These are phyloP conservation scores for Cygnus atratus DNA, from an alignment of 2,113 vertebrate genomes.

Conservation along the genomic window DNA sequence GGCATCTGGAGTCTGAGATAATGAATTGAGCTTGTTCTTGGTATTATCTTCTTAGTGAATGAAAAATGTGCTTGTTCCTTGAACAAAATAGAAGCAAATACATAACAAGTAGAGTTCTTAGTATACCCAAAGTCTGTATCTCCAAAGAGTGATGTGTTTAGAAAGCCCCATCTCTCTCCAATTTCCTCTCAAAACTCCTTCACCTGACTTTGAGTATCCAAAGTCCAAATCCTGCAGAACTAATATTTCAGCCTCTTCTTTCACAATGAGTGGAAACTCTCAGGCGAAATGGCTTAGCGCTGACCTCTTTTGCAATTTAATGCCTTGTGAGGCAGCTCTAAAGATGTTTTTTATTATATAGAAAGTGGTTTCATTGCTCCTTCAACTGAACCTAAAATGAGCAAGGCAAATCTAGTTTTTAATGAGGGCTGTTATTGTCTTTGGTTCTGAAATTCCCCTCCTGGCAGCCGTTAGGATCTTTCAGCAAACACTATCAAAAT, in stretches of 20 bases:
- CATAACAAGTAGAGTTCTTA: neutral
- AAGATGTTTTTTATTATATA: neutral
- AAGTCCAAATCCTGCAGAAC: neutral
- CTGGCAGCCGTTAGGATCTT: neutral
- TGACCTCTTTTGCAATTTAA: conserved; percentile 22
- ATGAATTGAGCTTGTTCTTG: neutral
- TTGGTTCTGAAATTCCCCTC: neutral
- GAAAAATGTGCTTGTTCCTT: neutral
- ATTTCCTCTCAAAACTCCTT: neutral
- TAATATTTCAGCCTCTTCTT: neutral
- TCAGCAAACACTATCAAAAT: neutral
- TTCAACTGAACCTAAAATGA: conserved; percentile 3
- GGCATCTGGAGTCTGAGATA: neutral
- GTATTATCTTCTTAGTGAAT: neutral
- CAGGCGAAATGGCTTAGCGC: neutral
- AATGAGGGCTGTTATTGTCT: neutral
- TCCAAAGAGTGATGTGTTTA: neutral
- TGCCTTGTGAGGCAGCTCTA: neutral
- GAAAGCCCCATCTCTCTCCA: neutral
- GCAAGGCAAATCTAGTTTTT: neutral
- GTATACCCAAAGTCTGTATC: neutral
- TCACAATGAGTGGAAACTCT: neutral
- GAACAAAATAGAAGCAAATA: neutral
- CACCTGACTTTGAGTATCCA: neutral
- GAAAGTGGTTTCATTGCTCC: neutral